Base-by-base conservation (phyloP, 2,888 invertebrate species). In the Vannuccia rotundouncinata region DNA sequence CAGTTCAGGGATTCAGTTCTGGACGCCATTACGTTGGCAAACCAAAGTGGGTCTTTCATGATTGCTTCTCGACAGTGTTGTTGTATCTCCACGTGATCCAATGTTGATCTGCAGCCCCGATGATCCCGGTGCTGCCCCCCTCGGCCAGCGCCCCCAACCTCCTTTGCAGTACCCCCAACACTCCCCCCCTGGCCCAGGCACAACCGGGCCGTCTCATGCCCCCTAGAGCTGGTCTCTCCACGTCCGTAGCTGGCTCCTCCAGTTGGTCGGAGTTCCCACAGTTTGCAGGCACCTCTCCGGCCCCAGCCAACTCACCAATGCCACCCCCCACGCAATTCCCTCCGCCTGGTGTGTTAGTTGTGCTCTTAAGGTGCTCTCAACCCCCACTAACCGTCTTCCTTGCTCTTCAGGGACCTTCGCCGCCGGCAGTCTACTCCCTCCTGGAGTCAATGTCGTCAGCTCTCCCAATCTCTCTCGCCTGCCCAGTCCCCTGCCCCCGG, bases 401-500 rank as follows among this genome's bases (percentile, higher is more conserved):
- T 74, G 75, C n/a, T 1, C 78, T 29, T 27, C 13, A 75, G 31
- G 77, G 5, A 28, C 78, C 27, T 78, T 60, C 25, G 28, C 78
- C 5, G 29, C 76, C 27, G 29, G 59, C 29, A 60, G 1, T 28
- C 78, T 28, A 22, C 45, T 77, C 17, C 78, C 78, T 2, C 78
- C 78, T 1, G 78, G 78, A 25, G 78, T 78, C 10, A 78, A 78
- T 59, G 78, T 78, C 25, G 78, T 78, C 66, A 59, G 25, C 10
- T 78, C 78, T 29, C 78, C 78, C 66, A 66, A 66, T 27, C 66
- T 66, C 2, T 17, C 45, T 10, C 45, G 10, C 45, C 66, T 66
- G 22, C 45, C 45, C 5, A 5, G 10, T 17, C 45, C 45, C 45
- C 17, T 45, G 45, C 66, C 66, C 10, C 45, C 45, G 45, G 66